phyloP scores from a whole-genome alignment of 2,888 invertebrate genomes.

The Eupithecia tripunctaria region DNA sequence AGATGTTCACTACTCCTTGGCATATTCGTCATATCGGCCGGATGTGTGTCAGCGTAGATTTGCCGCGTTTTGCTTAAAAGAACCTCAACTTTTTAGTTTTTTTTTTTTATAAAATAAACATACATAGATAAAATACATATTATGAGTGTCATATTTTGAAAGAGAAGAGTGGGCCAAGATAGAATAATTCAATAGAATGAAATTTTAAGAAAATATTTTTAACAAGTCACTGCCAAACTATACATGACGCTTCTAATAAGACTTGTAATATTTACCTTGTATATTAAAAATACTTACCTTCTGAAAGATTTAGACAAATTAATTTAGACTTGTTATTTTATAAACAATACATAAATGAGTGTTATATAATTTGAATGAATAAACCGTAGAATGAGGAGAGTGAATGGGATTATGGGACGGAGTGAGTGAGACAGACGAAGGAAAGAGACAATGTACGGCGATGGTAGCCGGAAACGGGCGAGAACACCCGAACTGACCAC shows the following conservation, averaged over 20 bases:
- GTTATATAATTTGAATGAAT: constrained; percentile 14
- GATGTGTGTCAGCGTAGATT: constrained; percentile 26
- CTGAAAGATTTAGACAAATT: constrained; percentile 20
- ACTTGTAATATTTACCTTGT: constrained; percentile 1
- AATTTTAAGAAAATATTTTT: background rate
- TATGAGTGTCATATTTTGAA: background rate
- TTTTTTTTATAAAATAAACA: constrained; percentile 36
- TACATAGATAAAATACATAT: constrained; percentile 26
- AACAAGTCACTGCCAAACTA: background rate
- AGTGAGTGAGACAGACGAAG: constrained; percentile 36
- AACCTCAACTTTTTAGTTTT: constrained; percentile 11
- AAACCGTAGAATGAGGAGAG: constrained; percentile 27
- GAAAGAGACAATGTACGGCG: constrained; percentile 38
- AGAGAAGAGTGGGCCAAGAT: constrained; percentile 1
- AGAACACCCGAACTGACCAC: constrained; percentile 40
- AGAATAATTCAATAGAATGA: background rate
- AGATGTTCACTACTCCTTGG: background rate
- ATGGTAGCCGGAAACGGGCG: constrained; percentile 32
- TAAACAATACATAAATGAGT: constrained; percentile 21
- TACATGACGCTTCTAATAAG: constrained; percentile 14
- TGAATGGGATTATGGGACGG: constrained; percentile 29
- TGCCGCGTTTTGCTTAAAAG: constrained; percentile 1
- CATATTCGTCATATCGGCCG: background rate
- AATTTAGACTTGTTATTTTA: constrained; percentile 8
- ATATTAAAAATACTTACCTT: constrained; percentile 8